phyloP scores from a whole-genome alignment of 1,140 invertebrate species.

The Cherax destructor region DNA sequence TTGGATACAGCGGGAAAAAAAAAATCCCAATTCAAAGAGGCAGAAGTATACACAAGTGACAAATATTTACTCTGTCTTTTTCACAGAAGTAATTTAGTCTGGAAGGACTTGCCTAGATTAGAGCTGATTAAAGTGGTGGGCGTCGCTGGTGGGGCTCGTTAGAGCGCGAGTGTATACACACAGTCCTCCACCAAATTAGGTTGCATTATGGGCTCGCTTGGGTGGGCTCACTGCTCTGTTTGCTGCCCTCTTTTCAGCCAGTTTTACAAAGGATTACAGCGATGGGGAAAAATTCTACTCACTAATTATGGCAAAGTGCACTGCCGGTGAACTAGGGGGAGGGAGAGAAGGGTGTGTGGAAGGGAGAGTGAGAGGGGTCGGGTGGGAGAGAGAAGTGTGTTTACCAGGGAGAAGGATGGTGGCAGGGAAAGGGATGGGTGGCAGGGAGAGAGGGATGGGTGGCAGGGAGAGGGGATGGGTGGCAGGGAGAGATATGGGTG shows the following conservation, averaged over 20 bases:
- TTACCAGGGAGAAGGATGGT: neutral
- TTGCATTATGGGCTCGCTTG: constrained; percentile 41
- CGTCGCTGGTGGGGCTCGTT: constrained; percentile 21
- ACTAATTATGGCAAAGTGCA: constrained; percentile 44
- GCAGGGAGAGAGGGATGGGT: neutral
- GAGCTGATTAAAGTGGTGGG: constrained; percentile 38
- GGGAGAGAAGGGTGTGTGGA: neutral
- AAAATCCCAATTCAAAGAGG: constrained; percentile 33
- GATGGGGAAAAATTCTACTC: constrained; percentile 44
- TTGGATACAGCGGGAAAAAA: neutral
- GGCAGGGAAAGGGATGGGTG: neutral
- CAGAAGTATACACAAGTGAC: constrained; percentile 37
- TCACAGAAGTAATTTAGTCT: constrained; percentile 64
- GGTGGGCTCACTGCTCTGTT: constrained; percentile 19
- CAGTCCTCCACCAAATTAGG: constrained; percentile 27
- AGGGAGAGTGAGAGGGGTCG: neutral
- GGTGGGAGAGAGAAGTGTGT: neutral
- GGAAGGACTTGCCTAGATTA: constrained; percentile 42
- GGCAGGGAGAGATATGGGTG: neutral
- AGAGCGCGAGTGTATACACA: constrained; percentile 13
- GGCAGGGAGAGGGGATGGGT: neutral
- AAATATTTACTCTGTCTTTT: constrained; percentile 64
- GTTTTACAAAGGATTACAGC: constrained; percentile 43
- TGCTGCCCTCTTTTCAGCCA: constrained; percentile 28
- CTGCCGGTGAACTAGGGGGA: neutral